Percentiles rank a stretch among this genome's conserved stretches.
Evolutionary conservation across 2,113 vertebrate genomes (phyloP).

Genomic region (Zosterops hypoxanthus): DNA sequence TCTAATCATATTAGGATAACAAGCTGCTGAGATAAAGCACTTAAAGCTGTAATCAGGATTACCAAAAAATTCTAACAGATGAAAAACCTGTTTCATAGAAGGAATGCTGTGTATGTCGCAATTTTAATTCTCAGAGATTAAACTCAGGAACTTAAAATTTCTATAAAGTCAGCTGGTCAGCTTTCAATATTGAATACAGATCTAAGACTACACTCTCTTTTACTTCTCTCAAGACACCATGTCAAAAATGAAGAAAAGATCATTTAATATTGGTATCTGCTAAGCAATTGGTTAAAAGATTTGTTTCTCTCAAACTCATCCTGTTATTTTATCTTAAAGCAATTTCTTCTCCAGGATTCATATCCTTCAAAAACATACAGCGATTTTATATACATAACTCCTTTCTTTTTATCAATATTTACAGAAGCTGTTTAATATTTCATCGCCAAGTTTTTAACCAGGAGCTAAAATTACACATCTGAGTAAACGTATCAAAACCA

Average conservation of each 20-base stretch:
- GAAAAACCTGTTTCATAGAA: neutral
- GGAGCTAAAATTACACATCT: conserved; percentile 7
- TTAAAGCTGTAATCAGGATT: neutral
- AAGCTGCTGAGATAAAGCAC: neutral
- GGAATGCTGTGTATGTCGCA: neutral
- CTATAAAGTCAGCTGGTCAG: neutral
- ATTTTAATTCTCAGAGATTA: neutral
- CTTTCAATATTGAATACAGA: neutral
- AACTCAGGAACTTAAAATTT: neutral
- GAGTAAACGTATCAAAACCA: neutral
- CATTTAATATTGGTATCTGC: neutral
- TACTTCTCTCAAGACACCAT: neutral
- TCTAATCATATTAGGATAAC: neutral
- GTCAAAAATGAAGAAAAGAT: neutral
- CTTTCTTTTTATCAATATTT: neutral
- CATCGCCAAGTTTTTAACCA: neutral
- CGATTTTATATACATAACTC: neutral
- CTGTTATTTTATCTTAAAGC: neutral
- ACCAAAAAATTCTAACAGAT: neutral
- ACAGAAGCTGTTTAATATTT: neutral
- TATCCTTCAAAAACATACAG: neutral
- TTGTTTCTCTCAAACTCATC: neutral
- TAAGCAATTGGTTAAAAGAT: neutral
- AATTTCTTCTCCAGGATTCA: neutral
- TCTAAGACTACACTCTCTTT: neutral